Base-by-base conservation (phyloP, 2,888 invertebrate species). In the Dasypolia templi region DNA sequence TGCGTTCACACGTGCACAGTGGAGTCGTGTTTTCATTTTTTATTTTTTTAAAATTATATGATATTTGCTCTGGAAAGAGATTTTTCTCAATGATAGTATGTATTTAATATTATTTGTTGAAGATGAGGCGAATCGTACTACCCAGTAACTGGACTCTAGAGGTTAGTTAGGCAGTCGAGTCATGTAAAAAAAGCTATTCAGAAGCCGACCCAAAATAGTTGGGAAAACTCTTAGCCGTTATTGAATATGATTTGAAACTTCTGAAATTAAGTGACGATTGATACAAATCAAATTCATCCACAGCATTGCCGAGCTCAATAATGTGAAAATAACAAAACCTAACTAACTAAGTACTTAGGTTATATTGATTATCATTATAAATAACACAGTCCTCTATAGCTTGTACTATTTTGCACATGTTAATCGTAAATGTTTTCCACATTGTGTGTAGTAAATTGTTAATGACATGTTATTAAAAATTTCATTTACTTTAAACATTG, bases 401-500 rank as follows among this genome's bases (percentile, higher is more conserved):
- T 63, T 14, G n/a, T n/a, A n/a, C n/a, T n/a, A n/a, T n/a, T n/a
- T n/a, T n/a, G n/a, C n/a, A n/a, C n/a, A n/a, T n/a, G n/a, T n/a
- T n/a, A n/a, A n/a, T n/a, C n/a, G 53, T 19, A 46, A 46, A 32
- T 32, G 42, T 76, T 56, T 51, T 58, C 35, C 62, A 63, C n/a
- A 77, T 61, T 61, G n/a, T 26, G 17, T 61, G 53, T 46, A 39
- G 26, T 69, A 17, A 69, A 51, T 69, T 63, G 9, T 29, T 69
- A 63, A 59, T 77, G 44, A 22, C 67, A 51, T 46, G 51, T 58
- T 26, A 76, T 49, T 75, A 62, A 61, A 51, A 3, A 42, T 67
- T 17, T 51, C 58, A 59, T 53, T 76, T 69, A 53, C 44, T 35
- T 22, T 39, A 7, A 51, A 53, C 26, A 75, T 58, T 74, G 49